phyloP scores from a whole-genome alignment of 2,888 invertebrate species.

The Podotricha telesiphe region DNA sequence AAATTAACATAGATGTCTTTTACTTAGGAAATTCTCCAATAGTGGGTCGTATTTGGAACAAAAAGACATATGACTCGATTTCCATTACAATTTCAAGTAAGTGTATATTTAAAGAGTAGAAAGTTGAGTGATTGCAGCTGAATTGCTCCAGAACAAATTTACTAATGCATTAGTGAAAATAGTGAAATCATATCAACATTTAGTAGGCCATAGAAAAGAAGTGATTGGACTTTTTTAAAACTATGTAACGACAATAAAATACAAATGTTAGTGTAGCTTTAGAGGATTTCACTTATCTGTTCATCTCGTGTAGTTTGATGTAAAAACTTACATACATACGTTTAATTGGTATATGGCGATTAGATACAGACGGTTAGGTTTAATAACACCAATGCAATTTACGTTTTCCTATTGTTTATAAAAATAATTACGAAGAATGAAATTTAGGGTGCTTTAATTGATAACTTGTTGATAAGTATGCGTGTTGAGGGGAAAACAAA shows the following conservation, averaged over 20 bases:
- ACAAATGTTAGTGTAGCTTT: background rate
- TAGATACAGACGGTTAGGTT: conserved; percentile 34
- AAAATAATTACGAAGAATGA: conserved; percentile 19
- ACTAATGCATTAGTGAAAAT: conserved; percentile 51
- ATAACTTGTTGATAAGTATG: background rate
- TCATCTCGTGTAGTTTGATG: conserved; percentile 36
- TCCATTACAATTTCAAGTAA: conserved; percentile 56
- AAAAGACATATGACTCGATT: conserved; percentile 12
- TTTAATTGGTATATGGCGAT: conserved; percentile 34
- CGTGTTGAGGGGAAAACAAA: conserved; percentile 3
- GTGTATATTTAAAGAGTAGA: conserved; percentile 61
- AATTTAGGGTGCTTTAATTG: conserved; percentile 14
- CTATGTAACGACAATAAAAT: background rate
- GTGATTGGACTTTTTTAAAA: conserved; percentile 17
- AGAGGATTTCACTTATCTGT: conserved; percentile 27
- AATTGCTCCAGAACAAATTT: conserved; percentile 46
- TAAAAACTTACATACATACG: conserved; percentile 24
- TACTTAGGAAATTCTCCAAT: conserved; percentile 55
- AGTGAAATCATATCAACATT: conserved; percentile 46
- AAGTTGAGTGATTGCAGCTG: conserved; percentile 55
- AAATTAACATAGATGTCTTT: conserved; percentile 71
- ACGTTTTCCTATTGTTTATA: conserved; percentile 26
- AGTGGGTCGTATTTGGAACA: background rate
- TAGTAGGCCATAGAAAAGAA: conserved; percentile 24
- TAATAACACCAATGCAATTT: conserved; percentile 36